A percentile compares a stretch with the other conserved stretches of the same genome.
Evolutionary conservation across 1,140 invertebrate genomes (phyloP).

Genomic region (Conus ventricosus): DNA sequence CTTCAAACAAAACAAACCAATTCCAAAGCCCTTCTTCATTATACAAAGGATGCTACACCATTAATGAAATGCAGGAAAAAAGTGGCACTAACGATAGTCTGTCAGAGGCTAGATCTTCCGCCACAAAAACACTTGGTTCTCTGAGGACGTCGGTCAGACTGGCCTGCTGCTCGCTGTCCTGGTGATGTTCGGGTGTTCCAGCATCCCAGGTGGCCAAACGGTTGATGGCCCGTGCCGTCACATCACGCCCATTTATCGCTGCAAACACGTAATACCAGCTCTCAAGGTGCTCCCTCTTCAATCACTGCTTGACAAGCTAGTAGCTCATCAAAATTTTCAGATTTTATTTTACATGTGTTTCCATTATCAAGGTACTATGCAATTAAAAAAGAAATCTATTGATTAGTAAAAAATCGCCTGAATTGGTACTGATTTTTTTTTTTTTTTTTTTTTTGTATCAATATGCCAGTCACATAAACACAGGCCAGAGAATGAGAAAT

Average conservation of each 20-base stretch:
- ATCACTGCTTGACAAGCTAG: neutral
- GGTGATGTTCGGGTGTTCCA: conserved; percentile 78
- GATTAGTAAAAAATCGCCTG: too few relatives aligned
- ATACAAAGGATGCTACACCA: too few relatives aligned
- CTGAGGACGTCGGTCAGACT: conserved; percentile 26
- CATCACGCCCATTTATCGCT: conserved; percentile 77
- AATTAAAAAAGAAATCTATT: too few relatives aligned
- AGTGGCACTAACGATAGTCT: conserved; percentile 27
- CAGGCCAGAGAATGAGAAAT: too few relatives aligned
- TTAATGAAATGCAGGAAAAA: too few relatives aligned
- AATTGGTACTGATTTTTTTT: too few relatives aligned
- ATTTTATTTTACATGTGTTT: too few relatives aligned
- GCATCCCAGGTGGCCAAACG: conserved; percentile 82
- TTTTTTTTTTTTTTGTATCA: too few relatives aligned
- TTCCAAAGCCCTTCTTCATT: too few relatives aligned
- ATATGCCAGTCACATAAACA: too few relatives aligned
- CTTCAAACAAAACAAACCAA: too few relatives aligned
- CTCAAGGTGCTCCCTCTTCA: neutral
- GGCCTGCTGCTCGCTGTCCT: conserved; percentile 25
- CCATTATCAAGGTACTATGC: neutral
- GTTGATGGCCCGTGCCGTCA: conserved; percentile 79
- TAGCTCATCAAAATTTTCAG: too few relatives aligned
- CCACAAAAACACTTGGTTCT: conserved; percentile 15
- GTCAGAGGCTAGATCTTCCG: conserved; percentile 31
- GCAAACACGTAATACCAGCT: conserved; percentile 11